Evolutionary conservation across 1,140 invertebrate genomes (phyloP).

Genomic region (Adoxophyes honmai): DNA sequence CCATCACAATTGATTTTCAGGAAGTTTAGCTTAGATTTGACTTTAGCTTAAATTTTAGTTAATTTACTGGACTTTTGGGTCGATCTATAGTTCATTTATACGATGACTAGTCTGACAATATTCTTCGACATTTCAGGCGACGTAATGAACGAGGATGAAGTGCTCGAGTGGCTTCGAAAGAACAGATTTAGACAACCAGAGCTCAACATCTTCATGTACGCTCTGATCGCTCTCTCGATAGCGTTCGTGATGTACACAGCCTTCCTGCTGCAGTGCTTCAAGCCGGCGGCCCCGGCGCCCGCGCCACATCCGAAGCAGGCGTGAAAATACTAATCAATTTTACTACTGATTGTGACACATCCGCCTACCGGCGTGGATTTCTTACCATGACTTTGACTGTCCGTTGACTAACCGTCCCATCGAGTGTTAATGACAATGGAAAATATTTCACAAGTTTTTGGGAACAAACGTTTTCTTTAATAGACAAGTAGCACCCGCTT

Average conservation of each 20-base stretch:
- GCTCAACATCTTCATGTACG: slow-evolving; percentile 96
- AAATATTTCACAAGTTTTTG: slow-evolving; percentile 37
- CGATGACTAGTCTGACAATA: too few species aligned
- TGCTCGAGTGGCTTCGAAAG: slow-evolving; percentile 95
- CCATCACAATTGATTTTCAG: too few species aligned
- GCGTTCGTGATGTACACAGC: slow-evolving; percentile 94
- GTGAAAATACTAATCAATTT: slow-evolving; percentile 55
- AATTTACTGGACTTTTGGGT: too few species aligned
- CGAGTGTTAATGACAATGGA: slow-evolving; percentile 22
- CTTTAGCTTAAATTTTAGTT: too few species aligned
- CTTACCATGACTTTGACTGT: slow-evolving; percentile 14
- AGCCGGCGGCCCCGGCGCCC: slow-evolving; percentile 78
- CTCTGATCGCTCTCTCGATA: slow-evolving; percentile 89
- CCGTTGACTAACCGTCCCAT: slow-evolving; percentile 2
- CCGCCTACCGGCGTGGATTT: slow-evolving; percentile 5
- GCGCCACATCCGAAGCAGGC: slow-evolving; percentile 82
- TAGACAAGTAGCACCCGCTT: slow-evolving; percentile 27
- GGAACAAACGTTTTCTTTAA: slow-evolving; percentile 52
- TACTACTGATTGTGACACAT: slow-evolving; percentile 3
- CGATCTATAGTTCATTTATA: too few species aligned
- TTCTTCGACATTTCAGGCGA: slow-evolving; percentile 81
- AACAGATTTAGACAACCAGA: slow-evolving; percentile 95
- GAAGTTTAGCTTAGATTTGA: too few species aligned
- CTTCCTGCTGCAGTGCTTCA: slow-evolving; percentile 94
- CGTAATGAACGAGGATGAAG: slow-evolving; percentile 88